phyloP scores from a whole-genome alignment of 2,113 vertebrate species.

The Cervus canadensis region DNA sequence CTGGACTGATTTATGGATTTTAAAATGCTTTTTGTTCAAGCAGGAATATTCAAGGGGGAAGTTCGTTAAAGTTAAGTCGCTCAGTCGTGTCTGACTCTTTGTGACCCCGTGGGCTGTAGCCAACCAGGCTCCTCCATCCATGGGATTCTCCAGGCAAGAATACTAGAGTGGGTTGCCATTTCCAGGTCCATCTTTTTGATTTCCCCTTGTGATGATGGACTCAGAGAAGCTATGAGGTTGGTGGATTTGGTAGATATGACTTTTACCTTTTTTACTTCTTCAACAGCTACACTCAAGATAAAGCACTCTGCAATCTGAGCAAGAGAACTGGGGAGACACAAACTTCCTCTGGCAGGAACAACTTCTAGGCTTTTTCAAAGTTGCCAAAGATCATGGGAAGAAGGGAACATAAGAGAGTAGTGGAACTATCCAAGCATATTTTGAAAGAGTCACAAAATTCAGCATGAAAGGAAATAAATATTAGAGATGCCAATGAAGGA shows the following conservation, averaged over 20 bases:
- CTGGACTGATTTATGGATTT: background rate
- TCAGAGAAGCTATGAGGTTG: background rate
- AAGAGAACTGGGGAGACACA: background rate
- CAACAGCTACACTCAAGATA: background rate
- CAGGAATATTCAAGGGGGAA: background rate
- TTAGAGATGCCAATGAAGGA: constrained; percentile 43
- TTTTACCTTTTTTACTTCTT: background rate
- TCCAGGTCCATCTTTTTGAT: background rate
- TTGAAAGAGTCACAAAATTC: constrained; percentile 38
- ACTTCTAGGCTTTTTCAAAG: constrained; percentile 5
- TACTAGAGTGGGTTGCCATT: too few relatives aligned
- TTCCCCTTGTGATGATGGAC: background rate
- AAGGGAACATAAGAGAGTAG: constrained; percentile 20
- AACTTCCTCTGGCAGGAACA: constrained; percentile 23
- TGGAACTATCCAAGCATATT: constrained; percentile 13
- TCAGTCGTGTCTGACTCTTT: too few relatives aligned
- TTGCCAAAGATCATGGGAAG: constrained; percentile 18
- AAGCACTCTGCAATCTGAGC: background rate
- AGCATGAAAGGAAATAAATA: constrained; percentile 48
- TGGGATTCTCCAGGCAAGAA: too few relatives aligned
- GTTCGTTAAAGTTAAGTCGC: too few relatives aligned
- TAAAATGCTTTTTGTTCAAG: constrained; percentile 20
- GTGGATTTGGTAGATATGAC: background rate
- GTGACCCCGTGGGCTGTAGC: too few relatives aligned
- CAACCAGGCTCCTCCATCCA: too few relatives aligned